These are phyloP conservation scores for Terrapene triunguis DNA, from an alignment of 2,113 vertebrate species.

Conservation along the genomic window DNA sequence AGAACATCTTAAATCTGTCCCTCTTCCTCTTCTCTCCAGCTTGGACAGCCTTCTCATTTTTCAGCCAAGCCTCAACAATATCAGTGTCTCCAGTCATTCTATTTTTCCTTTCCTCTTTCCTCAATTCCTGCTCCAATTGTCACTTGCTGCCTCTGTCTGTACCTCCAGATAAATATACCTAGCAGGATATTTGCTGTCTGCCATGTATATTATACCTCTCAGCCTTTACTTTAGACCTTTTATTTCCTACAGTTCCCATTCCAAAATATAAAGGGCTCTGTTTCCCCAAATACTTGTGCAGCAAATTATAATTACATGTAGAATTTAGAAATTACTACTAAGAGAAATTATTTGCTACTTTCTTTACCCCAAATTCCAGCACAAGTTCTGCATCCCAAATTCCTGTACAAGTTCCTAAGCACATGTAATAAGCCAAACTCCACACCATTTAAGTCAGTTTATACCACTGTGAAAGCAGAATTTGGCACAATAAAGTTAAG, in stretches of 20 bases:
- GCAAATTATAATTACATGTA: neutral
- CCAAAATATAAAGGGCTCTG: neutral
- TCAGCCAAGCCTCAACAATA: rapidly evolving
- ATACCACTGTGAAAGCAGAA: neutral
- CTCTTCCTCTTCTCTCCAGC: neutral
- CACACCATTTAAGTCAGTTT: conserved; percentile 7
- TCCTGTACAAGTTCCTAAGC: neutral
- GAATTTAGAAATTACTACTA: neutral
- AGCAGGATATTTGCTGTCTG: neutral
- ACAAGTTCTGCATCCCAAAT: neutral
- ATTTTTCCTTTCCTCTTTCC: neutral
- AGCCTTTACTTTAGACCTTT: neutral
- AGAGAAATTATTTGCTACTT: neutral
- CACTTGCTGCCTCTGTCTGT: neutral
- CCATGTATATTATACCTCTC: neutral
- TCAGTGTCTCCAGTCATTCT: neutral
- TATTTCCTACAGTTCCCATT: neutral
- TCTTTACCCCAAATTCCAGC: neutral
- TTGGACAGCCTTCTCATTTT: neutral
- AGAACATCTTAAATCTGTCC: neutral
- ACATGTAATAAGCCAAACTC: neutral
- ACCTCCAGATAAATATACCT: neutral
- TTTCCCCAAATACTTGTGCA: neutral
- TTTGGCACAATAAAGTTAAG: conserved; percentile 37
- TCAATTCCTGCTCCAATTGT: neutral